Evolutionary conservation across 2,888 invertebrate genomes (phyloP).

Genomic region (Pollenia griseotomentosa): DNA sequence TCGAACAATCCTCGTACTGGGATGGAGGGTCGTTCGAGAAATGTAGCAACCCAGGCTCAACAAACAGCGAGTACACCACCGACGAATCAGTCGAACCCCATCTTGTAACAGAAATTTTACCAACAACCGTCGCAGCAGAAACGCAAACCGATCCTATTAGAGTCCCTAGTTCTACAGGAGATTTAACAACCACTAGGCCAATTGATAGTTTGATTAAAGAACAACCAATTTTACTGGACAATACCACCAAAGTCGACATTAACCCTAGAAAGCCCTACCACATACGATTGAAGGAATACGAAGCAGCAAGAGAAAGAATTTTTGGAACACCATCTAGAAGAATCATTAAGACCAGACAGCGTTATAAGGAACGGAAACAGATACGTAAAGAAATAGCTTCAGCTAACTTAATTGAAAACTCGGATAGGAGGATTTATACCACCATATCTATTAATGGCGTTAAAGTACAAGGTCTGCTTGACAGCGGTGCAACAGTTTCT

Average conservation of each 20-base stretch:
- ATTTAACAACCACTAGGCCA: background rate
- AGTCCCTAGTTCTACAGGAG: background rate
- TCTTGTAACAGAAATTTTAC: too few species aligned
- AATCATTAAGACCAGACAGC: conserved; percentile 1
- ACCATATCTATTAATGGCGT: background rate
- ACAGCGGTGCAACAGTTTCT: conserved; percentile 38
- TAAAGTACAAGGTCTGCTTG: conserved; percentile 23
- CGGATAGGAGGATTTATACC: background rate
- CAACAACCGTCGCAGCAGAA: background rate
- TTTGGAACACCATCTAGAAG: background rate
- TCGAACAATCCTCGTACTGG: background rate
- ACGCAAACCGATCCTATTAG: background rate
- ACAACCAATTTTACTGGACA: background rate
- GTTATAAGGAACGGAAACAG: background rate
- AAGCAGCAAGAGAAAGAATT: background rate
- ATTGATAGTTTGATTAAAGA: background rate
- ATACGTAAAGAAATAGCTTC: background rate
- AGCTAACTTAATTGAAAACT: background rate
- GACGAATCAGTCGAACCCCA: too few species aligned
- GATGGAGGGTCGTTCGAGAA: conserved; percentile 35
- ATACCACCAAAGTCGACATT: background rate
- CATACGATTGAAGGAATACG: background rate
- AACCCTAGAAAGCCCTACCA: background rate
- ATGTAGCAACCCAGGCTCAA: background rate
- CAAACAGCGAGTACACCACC: too few species aligned